phyloP scores from a whole-genome alignment of 2,797 vertebrate species.

The Cyprinodon diabolis region DNA sequence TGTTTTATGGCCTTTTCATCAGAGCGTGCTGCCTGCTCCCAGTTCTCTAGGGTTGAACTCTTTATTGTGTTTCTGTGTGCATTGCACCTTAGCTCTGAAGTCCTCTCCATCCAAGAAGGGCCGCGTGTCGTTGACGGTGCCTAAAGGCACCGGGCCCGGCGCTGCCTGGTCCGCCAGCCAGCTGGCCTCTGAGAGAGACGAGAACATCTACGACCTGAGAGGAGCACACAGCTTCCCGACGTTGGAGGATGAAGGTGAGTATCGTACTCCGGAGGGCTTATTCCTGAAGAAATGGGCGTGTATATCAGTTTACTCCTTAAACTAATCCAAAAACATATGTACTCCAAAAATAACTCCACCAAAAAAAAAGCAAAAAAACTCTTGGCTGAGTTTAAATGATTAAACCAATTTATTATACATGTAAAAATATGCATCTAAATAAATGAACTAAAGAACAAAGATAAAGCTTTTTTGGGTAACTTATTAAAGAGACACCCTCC shows the following conservation, averaged over 20 bases:
- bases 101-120: slow-evolving; percentile 98
- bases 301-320: no score
- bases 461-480: no score
- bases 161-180: slow-evolving; percentile 94
- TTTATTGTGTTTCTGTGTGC: not conserved
- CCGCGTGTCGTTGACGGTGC: slow-evolving; percentile 86
- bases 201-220: slow-evolving; percentile 91
- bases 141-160: slow-evolving; percentile 86
- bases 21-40: not conserved
- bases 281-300: not conserved
- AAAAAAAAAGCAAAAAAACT: no score
- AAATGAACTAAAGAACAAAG: no score
- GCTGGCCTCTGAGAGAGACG: slow-evolving; percentile 89
- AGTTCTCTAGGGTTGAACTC: not conserved
- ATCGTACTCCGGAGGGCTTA: not conserved
- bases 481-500: no score
- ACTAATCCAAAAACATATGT: no score
- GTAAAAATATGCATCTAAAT: no score
- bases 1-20: no score
- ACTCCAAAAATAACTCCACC: no score
- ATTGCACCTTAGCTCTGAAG: slow-evolving; percentile 84
- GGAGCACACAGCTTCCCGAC: slow-evolving; percentile 95
- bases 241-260: slow-evolving; percentile 92
- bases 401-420: no score
- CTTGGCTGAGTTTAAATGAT: no score